Conservation (phyloP, 2,888 invertebrate genomes). For the Sycophila texana region DNA sequence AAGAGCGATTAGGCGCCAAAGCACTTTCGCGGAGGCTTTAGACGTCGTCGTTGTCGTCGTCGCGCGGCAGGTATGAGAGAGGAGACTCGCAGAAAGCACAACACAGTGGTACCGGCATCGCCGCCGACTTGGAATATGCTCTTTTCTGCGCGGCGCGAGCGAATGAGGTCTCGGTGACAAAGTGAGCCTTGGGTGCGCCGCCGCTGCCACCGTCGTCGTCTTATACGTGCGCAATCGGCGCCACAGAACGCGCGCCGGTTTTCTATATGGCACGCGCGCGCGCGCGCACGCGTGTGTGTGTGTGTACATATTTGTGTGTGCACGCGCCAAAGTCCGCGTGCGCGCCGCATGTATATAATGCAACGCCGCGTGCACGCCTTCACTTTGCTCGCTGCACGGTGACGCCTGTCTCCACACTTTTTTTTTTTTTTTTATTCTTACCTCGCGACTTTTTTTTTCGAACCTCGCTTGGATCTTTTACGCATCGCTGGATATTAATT, state of each 20-base stretch:
- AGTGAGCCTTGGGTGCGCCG: slow-evolving; percentile 69
- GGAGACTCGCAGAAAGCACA: neutral
- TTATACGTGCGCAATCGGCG: slow-evolving; percentile 44
- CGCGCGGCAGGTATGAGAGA: neutral
- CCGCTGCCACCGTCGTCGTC: slow-evolving; percentile 49
- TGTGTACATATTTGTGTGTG: slow-evolving; percentile 19
- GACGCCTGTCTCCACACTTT: neutral
- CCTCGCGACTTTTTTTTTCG: slow-evolving; percentile 26
- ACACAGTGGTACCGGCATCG: slow-evolving; percentile 56
- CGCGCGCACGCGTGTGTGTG: neutral
- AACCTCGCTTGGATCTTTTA: slow-evolving; percentile 14
- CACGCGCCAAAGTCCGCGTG: too few species aligned
- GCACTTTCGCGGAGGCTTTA: neutral
- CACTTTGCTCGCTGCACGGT: slow-evolving; percentile 2
- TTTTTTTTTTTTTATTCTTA: slow-evolving; percentile 13
- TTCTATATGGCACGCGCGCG: slow-evolving; percentile 48
- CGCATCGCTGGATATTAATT: slow-evolving; percentile 41
- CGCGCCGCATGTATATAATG: slow-evolving; percentile 47
- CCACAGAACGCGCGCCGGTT: slow-evolving; percentile 23
- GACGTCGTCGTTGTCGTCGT: neutral
- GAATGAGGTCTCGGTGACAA: slow-evolving; percentile 69
- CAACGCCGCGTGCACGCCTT: slow-evolving; percentile 50
- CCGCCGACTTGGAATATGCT: slow-evolving; percentile 31
- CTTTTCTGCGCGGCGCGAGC: slow-evolving; percentile 32
- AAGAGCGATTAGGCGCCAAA: slow-evolving; percentile 57